These are phyloP conservation scores for Bergia puertoricense DNA, from an alignment of 92 coral and sea anemone genomes.

Conservation along the genomic window DNA sequence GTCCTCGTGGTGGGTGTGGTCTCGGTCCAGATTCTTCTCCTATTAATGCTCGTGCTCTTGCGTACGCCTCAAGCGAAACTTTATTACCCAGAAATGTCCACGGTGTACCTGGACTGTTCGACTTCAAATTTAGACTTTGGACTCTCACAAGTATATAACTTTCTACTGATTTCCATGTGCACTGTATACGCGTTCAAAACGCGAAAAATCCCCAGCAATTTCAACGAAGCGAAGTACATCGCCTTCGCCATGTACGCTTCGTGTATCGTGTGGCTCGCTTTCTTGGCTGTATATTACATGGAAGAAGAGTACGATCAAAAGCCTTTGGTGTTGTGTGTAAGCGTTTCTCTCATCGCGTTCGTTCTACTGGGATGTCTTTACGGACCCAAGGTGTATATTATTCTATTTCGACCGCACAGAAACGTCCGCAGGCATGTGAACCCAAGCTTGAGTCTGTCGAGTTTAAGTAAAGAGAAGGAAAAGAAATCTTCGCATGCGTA, in stretches of 20 bases:
- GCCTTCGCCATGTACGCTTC: constrained; percentile 97
- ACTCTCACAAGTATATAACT: constrained; percentile 80
- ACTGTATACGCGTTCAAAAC: constrained; percentile 94
- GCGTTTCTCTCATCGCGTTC: constrained; percentile 82
- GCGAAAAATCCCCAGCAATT: constrained; percentile 88
- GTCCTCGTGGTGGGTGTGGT: constrained; percentile 76
- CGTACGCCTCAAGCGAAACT: constrained; percentile 67
- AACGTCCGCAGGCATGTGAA: constrained; percentile 72
- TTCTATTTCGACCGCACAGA: constrained; percentile 78
- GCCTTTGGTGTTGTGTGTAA: constrained; percentile 72
- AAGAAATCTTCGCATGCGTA: too few species aligned
- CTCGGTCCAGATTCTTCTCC: constrained; percentile 75
- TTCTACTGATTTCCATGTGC: constrained; percentile 79
- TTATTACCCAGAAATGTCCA: constrained; percentile 62
- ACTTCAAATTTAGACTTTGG: not conserved
- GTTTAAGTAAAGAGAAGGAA: too few species aligned
- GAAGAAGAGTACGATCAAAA: constrained; percentile 58
- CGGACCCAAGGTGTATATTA: constrained; percentile 87
- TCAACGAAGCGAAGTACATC: constrained; percentile 93
- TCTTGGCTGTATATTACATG: constrained; percentile 83
- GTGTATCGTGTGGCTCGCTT: constrained; percentile 89
- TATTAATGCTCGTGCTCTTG: constrained; percentile 66
- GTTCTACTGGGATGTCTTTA: constrained; percentile 80
- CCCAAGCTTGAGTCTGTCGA: constrained; percentile 78
- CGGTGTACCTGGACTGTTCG: constrained; percentile 75